These are phyloP conservation scores for Hystrix brachyura DNA, from an alignment of 2,113 vertebrate genomes.

Conservation along the genomic window DNA sequence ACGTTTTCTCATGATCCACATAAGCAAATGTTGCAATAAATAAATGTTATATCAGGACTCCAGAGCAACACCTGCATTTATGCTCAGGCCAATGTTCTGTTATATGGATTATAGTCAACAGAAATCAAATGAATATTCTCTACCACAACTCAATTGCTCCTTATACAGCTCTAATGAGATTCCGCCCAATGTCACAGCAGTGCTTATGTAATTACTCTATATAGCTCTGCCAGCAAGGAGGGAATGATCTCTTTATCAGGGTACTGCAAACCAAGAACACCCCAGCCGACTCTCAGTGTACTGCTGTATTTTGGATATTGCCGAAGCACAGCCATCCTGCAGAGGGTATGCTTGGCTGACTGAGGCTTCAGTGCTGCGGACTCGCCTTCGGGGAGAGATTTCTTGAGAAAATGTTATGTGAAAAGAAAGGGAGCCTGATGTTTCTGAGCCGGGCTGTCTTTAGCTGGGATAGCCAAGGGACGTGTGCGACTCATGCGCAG, in stretches of 20 bases:
- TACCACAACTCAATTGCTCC: conserved; percentile 67
- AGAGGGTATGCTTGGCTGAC: neutral
- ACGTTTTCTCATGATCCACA: conserved; percentile 53
- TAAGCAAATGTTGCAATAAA: conserved; percentile 50
- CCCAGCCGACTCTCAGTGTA: neutral
- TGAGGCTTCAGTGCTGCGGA: neutral
- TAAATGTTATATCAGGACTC: conserved; percentile 18
- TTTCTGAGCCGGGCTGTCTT: neutral
- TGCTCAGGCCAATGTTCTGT: conserved; percentile 4
- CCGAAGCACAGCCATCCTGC: neutral
- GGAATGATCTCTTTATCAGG: conserved; percentile 65
- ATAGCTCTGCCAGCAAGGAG: conserved; percentile 65
- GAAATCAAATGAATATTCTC: conserved; percentile 70
- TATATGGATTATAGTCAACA: conserved; percentile 15
- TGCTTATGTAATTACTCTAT: conserved; percentile 77
- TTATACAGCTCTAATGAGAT: conserved; percentile 77
- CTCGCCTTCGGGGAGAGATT: neutral
- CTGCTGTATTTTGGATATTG: conserved; percentile 2
- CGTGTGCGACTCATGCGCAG: neutral
- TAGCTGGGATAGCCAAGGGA: neutral
- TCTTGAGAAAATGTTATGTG: neutral
- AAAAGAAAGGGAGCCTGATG: neutral
- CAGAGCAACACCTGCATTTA: neutral
- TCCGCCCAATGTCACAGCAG: conserved; percentile 65
- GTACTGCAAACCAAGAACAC: conserved; percentile 31